phyloP scores from a whole-genome alignment of 2,797 vertebrate genomes.

The Rallus crepitans region DNA sequence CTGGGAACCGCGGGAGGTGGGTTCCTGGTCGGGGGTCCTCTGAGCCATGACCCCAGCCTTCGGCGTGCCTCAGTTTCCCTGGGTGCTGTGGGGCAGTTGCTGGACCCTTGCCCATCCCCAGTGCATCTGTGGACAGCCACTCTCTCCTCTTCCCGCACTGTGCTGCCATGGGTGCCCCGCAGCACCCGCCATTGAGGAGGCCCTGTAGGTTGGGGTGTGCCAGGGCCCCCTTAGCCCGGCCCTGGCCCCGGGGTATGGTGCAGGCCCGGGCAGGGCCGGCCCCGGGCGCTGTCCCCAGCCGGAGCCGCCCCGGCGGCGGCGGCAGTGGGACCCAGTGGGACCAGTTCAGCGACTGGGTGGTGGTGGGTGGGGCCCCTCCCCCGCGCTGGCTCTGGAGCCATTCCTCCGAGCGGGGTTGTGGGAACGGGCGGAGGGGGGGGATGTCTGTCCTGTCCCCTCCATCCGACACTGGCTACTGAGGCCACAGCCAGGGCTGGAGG shows the following conservation, averaged over 20 bases:
- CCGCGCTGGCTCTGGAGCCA: conserved; percentile 46
- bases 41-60: neutral
- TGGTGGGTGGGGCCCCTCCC: conserved; percentile 49
- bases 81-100: rapidly evolving
- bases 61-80: neutral
- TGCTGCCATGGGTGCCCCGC: neutral
- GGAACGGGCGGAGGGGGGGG: neutral
- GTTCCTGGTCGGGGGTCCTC: neutral
- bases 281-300: conserved; percentile 49
- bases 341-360: conserved; percentile 63
- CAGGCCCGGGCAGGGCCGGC: conserved; percentile 59
- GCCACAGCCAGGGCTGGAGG: neutral
- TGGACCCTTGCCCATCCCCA: neutral
- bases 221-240: neutral
- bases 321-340: conserved; percentile 57
- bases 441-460: neutral
- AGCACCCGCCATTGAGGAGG: neutral
- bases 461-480: neutral
- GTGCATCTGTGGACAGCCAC: neutral
- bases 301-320: conserved; percentile 50
- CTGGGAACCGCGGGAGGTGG: neutral
- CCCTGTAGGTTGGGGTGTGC: conserved; percentile 18
- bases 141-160: neutral
- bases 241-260: conserved; percentile 15
- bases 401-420: neutral